These are phyloP conservation scores for Pseudomyrmex dendroicus DNA, from an alignment of 1,140 invertebrate species.

Conservation along the genomic window DNA sequence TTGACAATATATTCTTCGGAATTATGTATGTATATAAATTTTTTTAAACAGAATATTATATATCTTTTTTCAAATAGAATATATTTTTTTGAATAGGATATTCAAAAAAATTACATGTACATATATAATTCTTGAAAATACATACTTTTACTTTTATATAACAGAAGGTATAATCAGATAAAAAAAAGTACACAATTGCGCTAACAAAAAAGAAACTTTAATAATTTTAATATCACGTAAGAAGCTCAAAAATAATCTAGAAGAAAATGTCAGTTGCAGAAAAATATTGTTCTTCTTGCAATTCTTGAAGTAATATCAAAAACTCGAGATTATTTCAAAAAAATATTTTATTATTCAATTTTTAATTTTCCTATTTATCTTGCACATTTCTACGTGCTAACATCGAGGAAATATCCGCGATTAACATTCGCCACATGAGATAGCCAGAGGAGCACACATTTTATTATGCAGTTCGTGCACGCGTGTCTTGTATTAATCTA, in stretches of 20 bases:
- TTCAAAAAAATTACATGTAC: neutral
- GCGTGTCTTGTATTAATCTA: slow-evolving; percentile 9
- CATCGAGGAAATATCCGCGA: neutral
- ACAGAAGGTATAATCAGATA: neutral
- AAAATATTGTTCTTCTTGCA: neutral
- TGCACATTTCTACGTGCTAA: neutral
- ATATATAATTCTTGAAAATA: neutral
- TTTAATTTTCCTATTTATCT: no score
- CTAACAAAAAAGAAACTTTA: neutral
- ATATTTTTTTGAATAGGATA: neutral
- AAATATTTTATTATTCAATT: neutral
- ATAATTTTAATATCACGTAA: neutral
- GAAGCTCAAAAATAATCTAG: neutral
- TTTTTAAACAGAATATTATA: neutral
- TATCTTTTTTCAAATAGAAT: neutral
- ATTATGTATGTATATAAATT: neutral
- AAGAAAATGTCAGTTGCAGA: neutral
- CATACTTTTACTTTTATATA: neutral
- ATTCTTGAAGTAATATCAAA: neutral
- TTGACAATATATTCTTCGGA: neutral
- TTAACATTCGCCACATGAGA: slow-evolving; percentile 10
- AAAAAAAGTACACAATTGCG: neutral
- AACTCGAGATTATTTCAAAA: neutral
- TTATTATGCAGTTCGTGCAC: slow-evolving; percentile 27
- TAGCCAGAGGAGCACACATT: neutral